These are phyloP conservation scores for Leucopsar rothschildi DNA, from an alignment of 2,113 vertebrate species.

Conservation along the genomic window DNA sequence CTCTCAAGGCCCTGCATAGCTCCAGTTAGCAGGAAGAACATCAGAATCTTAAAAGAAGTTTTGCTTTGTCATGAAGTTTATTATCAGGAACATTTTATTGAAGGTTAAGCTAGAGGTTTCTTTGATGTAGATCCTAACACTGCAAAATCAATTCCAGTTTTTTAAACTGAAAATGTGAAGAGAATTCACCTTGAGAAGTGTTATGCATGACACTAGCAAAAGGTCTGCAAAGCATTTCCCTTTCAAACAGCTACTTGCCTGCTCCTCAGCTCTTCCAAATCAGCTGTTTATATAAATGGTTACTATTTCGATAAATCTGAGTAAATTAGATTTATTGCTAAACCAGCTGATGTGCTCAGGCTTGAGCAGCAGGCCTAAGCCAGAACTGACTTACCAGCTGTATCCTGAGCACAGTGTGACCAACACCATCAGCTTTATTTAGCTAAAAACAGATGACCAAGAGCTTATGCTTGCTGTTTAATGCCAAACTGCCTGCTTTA, in stretches of 20 bases:
- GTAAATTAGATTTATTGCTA: not conserved
- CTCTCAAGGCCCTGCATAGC: not conserved
- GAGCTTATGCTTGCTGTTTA: not conserved
- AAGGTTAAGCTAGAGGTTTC: not conserved
- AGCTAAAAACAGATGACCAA: not conserved
- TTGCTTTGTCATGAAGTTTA: not conserved
- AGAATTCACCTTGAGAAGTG: not conserved
- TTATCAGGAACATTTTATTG: not conserved
- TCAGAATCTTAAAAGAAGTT: not conserved
- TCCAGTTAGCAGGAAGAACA: not conserved
- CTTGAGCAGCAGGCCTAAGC: not conserved
- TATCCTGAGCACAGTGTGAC: not conserved
- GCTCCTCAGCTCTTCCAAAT: not conserved
- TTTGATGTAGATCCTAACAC: not conserved
- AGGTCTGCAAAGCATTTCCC: not conserved
- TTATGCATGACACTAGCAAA: not conserved
- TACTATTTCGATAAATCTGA: not conserved
- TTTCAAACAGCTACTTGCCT: not conserved
- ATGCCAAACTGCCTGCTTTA: not conserved
- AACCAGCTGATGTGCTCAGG: not conserved
- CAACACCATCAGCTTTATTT: not conserved
- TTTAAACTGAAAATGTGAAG: not conserved
- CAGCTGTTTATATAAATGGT: not conserved
- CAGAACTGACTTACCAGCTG: not conserved
- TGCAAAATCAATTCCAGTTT: not conserved